Base-by-base conservation (phyloP, 2,113 vertebrate genomes). In the Furnarius figulus region DNA sequence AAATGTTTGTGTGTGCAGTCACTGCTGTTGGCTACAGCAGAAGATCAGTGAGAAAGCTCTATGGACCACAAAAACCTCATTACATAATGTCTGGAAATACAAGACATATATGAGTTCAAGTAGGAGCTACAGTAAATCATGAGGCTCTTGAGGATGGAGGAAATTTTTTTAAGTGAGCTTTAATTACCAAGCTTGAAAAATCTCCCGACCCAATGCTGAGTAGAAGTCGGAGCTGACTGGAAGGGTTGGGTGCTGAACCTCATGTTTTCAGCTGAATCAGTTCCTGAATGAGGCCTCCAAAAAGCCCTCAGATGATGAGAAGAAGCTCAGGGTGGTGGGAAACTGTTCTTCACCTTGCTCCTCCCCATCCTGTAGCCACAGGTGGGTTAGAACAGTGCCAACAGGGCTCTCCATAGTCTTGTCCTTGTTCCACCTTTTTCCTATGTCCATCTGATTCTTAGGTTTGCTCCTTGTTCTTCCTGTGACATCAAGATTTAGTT, bases 31-130 rank as follows among this genome's bases (percentile, higher is more conserved):
- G 63, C 88, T 87, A 68, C 65, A 85, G 27, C 46, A 33, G 56
- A 89, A 35, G 22, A 72, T 89, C 20, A 2, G 92, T 78, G 59
- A 94, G 94, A 93, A 92, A 90, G 90, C 65, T 87, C 85, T 87
- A 16, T 53, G 95, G 93, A 92, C 95, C 95, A 92, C 95, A 94
- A 86, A 96, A 97, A 95, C 95, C 96, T 96, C 93, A 94, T 96
- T 96, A 93, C 88, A 94, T 94, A 90, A 96, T 89, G 90, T 93
- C 96, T 97, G 93, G 88, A 92, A 96, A 92, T 71, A 14, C 56
- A 93, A 92, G 82, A 84, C 47, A 9, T 30, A 25, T 9, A 44
- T 40, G 75, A 95, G 58, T 89, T 94, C 59, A 90, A 78, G 79
- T 17, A 68, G 92, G 87, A 95, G 85, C 63, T 94, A 71, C 92